Base-by-base conservation (phyloP, 2,797 vertebrate species). In the Propithecus deckenii region DNA sequence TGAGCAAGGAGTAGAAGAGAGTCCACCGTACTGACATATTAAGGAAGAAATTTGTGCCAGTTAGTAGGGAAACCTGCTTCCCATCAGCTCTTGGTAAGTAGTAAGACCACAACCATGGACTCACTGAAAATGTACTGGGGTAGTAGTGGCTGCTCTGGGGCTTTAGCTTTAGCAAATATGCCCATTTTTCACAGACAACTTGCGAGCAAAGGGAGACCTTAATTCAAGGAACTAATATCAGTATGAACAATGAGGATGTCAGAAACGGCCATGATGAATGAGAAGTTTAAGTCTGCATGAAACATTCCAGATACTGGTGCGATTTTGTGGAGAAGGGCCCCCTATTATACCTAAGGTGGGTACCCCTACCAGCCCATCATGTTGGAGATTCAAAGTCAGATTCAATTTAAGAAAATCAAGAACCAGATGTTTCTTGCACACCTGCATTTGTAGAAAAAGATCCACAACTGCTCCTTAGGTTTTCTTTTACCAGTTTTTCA, bases 401-500 rank as follows among this genome's bases (percentile, higher is more conserved):
- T 28, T 87, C 86, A 94, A 75, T 80, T 89, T 91, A 38, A 86
- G 30, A 67, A 95, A 85, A 80, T 35, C 14, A 75, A 88, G 30
- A 74, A 46, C 1, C 23, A 61, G 25, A 22, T 17, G 13, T 46
- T 63, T 88, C 23, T 80, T 65, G 7, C 8, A 69, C 4, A 83
- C 15, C 23, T 63, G 18, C 67, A 13, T 92, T 72, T 83, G 18
- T 79, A 35, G 67, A 80, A 50, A 6, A 84, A 84, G 63, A 67
- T 28, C 65, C n/a, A 72, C 35, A 72, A 46, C 8, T 67, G 55
- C 28, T 71, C 30, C 25, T 75, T 89, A 43, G 13, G 15, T 86
- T 91, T 80, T 57, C 28, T 94, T 91, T 78, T 17, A 78, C 20
- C 7, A 72, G 2, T 78, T 81, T 95, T 89, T 89, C 63, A 92